phyloP scores from a whole-genome alignment of 2,888 invertebrate genomes.

The Philhelius pedissequus region DNA sequence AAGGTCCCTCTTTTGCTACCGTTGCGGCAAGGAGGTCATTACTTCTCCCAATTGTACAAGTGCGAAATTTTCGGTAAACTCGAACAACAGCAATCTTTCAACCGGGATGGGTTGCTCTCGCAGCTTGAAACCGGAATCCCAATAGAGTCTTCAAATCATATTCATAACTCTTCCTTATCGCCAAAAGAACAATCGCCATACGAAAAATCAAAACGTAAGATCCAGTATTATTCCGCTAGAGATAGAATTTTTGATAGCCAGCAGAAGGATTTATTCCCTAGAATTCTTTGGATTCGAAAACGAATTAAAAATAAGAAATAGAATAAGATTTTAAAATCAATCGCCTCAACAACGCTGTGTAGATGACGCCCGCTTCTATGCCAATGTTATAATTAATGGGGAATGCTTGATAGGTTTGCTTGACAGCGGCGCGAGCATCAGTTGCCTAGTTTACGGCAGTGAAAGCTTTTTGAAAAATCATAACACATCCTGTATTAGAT shows the following conservation, averaged over 20 bases:
- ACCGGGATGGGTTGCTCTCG: not conserved
- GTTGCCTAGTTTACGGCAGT: not conserved
- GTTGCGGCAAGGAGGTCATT: no score
- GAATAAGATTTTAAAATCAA: not conserved
- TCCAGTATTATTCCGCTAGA: not conserved
- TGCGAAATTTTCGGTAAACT: not conserved
- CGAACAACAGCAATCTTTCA: not conserved
- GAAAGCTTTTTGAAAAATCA: not conserved
- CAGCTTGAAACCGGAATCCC: not conserved
- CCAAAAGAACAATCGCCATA: not conserved
- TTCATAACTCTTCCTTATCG: not conserved
- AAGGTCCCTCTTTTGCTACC: no score
- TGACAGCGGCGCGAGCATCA: not conserved
- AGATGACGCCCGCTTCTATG: not conserved
- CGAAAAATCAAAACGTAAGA: not conserved
- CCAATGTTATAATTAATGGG: not conserved
- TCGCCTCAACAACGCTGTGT: not conserved
- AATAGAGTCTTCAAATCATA: not conserved
- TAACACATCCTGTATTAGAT: not conserved
- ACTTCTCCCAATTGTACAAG: not conserved
- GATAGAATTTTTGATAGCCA: not conserved
- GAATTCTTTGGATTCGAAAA: not conserved
- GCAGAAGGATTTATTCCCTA: no score
- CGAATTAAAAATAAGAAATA: not conserved
- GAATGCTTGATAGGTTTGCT: not conserved